These are phyloP conservation scores for Lutjanus erythropterus DNA, from an alignment of 2,113 vertebrate genomes.

Conservation along the genomic window DNA sequence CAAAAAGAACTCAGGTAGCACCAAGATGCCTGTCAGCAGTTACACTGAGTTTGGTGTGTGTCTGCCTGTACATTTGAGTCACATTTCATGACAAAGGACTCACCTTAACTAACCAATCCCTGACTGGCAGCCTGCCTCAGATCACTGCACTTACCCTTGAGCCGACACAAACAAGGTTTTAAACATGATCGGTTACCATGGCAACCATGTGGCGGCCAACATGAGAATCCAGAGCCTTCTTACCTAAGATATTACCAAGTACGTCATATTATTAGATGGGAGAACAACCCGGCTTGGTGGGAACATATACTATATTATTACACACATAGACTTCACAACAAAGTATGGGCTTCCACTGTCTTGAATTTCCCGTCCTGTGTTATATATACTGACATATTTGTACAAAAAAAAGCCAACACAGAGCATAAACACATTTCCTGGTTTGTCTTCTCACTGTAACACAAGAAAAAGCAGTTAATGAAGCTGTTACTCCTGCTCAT, in stretches of 20 bases:
- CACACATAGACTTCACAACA: background rate
- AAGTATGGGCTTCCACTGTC: background rate
- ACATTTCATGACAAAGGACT: background rate
- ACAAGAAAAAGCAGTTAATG: background rate
- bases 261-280: conserved; percentile 5
- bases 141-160: conserved; percentile 15
- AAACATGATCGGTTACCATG: conserved; percentile 46
- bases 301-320: background rate
- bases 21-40: background rate
- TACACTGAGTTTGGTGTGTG: background rate
- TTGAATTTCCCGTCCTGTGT: too few relatives aligned
- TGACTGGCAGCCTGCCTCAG: conserved; percentile 8
- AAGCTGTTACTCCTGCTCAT: background rate
- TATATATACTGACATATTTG: background rate
- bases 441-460: background rate
- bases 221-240: conserved; percentile 9
- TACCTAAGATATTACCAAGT: background rate
- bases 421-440: background rate
- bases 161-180: conserved; percentile 29
- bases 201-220: conserved; percentile 34
- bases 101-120: conserved; percentile 24
- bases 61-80: background rate
- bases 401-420: conserved; percentile 1
- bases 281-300: conserved; percentile 8
- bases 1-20: background rate